Percentiles rank a stretch among this genome's conserved stretches.
These are phyloP conservation scores for Eidolon dupreanum DNA, from an alignment of 2,797 vertebrate species.

Conservation along the genomic window DNA sequence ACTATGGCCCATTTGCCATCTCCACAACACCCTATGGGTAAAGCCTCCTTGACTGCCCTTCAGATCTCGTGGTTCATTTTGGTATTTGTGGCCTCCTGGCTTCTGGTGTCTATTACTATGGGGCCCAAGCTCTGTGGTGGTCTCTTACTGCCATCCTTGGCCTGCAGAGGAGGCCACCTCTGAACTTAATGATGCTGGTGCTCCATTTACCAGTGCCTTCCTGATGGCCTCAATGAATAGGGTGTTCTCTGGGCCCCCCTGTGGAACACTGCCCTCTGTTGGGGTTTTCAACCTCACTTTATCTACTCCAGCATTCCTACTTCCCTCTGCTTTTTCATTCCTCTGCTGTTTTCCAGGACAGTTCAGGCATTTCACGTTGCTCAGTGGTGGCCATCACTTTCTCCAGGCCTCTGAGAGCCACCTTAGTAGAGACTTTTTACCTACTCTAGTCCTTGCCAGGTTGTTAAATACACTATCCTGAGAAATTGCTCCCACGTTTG, in stretches of 20 bases:
- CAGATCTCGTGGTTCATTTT: neutral
- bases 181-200: neutral
- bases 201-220: neutral
- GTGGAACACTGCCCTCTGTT: neutral
- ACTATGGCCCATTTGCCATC: neutral
- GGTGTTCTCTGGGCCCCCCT: neutral
- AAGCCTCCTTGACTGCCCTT: neutral
- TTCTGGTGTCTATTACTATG: neutral
- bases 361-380: neutral
- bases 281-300: neutral
- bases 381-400: neutral
- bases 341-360: neutral
- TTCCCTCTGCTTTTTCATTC: neutral
- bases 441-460: neutral
- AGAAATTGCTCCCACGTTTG: neutral
- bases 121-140: neutral
- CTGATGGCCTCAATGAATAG: neutral
- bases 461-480: neutral
- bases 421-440: neutral
- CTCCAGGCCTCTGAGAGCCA: neutral
- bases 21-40: neutral
- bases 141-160: neutral
- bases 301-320: no score
- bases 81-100: neutral
- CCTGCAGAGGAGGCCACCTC: neutral